These are phyloP conservation scores for Chrysolina oricalcia DNA, from an alignment of 2,888 invertebrate species.

Conservation along the genomic window DNA sequence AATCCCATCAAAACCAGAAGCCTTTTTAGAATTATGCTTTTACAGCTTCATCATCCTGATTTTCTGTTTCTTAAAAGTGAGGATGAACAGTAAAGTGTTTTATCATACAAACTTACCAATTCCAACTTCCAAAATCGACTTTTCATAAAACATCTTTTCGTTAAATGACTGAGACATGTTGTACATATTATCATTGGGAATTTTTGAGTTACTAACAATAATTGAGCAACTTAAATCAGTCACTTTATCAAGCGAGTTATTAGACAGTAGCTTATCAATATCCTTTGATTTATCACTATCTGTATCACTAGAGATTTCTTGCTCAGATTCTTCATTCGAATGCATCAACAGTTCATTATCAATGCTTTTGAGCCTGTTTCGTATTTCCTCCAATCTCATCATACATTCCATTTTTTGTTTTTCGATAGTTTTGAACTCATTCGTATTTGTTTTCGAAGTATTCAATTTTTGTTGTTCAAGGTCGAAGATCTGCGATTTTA, in stretches of 20 bases:
- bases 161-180: slow-evolving; percentile 71
- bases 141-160: slow-evolving; percentile 70
- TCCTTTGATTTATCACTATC: slow-evolving; percentile 75
- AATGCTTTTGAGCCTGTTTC: slow-evolving; percentile 78
- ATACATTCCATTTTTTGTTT: slow-evolving; percentile 77
- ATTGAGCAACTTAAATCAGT: slow-evolving; percentile 69
- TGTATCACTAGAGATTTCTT: slow-evolving; percentile 70
- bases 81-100: neutral
- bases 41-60: too few relatives aligned
- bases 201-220: slow-evolving; percentile 65
- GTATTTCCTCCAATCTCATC: slow-evolving; percentile 80
- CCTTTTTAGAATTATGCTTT: too few relatives aligned
- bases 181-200: slow-evolving; percentile 60
- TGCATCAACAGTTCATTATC: slow-evolving; percentile 77
- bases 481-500: slow-evolving; percentile 78
- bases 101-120: slow-evolving; percentile 57
- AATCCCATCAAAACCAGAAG: too few relatives aligned
- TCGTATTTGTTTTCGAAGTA: slow-evolving; percentile 79
- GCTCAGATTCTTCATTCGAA: slow-evolving; percentile 68
- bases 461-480: slow-evolving; percentile 79
- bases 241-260: slow-evolving; percentile 56
- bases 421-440: slow-evolving; percentile 81
- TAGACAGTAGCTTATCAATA: slow-evolving; percentile 66
- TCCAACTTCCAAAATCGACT: slow-evolving; percentile 67
- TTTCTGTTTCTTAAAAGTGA: too few relatives aligned